Base-by-base conservation (phyloP, 1,140 invertebrate genomes). In the Armadillidium nasatum region DNA sequence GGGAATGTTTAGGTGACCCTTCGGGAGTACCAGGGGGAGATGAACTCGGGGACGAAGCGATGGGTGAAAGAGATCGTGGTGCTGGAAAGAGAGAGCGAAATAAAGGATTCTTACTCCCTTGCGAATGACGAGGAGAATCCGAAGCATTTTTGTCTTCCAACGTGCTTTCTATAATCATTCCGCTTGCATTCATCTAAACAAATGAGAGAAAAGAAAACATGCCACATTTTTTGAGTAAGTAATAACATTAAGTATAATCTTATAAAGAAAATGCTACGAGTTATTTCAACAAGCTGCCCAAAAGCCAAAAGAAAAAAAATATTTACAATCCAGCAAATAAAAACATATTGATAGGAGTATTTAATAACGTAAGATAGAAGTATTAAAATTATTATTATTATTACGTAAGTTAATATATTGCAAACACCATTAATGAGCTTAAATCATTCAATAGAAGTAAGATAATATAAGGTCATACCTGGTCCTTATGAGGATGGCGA, bases 401-500 rank as follows among this genome's bases (percentile, higher is more conserved):
- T 33, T n/a, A 33, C 6, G 33, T 33, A 33, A 33, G 33, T 3
- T 3, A 33, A 33, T 33, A 33, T 33, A 6, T 6, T 33, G 6
- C 1, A 33, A 33, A 33, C 6, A 33, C 33, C n/a, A n/a, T n/a
- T n/a, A n/a, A 33, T 33, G 33, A 33, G 1, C 6, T 3, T 33
- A 33, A 3, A 33, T 33, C 33, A 33, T 33, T 33, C 33, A 1
- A 33, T 33, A 33, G 2, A 33, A 3, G 33, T 33, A 6, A 33
- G 2, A 19, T 19, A 43, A 22, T 81, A 82, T 83, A 54, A 22
- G 0, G 10, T 15, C 54, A 23, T 13, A 89, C 88, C 74, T 89
- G 86, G 86, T 97, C 95, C 82, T 91, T 89, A 88, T 97, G 95
- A 0, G 94, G 94, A 83, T 91, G 89, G 77, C 91, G 90, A 73